phyloP scores from a whole-genome alignment of 2,797 vertebrate species.

The Platalea minor region DNA sequence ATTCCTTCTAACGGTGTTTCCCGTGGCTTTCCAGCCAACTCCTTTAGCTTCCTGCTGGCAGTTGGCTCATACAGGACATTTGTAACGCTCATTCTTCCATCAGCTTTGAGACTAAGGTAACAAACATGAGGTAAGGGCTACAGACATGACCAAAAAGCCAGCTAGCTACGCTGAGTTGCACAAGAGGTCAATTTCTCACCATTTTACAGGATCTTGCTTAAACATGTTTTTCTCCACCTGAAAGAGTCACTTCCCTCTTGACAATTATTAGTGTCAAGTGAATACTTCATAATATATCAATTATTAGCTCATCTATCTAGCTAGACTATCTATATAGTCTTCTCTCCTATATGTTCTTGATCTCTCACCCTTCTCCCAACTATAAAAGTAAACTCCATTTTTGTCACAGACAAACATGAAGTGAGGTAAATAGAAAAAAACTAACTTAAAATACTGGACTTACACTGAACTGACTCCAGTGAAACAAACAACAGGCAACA shows the following conservation, averaged over 20 bases:
- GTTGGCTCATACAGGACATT: slow-evolving; percentile 52
- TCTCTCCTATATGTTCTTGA: not conserved
- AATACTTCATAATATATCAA: not conserved
- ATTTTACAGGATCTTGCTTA: slow-evolving; percentile 59
- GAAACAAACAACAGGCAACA: not conserved
- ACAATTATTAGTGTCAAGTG: fast-evolving
- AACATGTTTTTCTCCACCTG: slow-evolving; percentile 60
- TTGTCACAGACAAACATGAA: not conserved
- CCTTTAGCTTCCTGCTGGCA: slow-evolving; percentile 59
- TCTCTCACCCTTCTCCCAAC: not conserved
- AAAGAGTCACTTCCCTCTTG: not conserved
- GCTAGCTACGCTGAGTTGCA: not conserved
- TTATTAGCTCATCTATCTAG: not conserved
- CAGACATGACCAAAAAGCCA: not conserved
- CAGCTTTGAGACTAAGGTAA: slow-evolving; percentile 11
- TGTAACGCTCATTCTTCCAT: slow-evolving; percentile 62
- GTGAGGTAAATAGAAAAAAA: not conserved
- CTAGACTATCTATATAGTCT: not conserved
- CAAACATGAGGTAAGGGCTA: slow-evolving; percentile 19
- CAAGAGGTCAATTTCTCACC: slow-evolving; percentile 55
- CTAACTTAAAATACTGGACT: not conserved
- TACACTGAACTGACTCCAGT: not conserved
- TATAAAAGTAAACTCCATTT: not conserved
- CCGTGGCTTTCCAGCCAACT: slow-evolving; percentile 75
- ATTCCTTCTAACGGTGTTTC: slow-evolving; percentile 73